Percentiles rank a stretch among this genome's conserved stretches.
phyloP scores from a whole-genome alignment of 2,797 vertebrate genomes.

The Dicrostonyx torquatus region DNA sequence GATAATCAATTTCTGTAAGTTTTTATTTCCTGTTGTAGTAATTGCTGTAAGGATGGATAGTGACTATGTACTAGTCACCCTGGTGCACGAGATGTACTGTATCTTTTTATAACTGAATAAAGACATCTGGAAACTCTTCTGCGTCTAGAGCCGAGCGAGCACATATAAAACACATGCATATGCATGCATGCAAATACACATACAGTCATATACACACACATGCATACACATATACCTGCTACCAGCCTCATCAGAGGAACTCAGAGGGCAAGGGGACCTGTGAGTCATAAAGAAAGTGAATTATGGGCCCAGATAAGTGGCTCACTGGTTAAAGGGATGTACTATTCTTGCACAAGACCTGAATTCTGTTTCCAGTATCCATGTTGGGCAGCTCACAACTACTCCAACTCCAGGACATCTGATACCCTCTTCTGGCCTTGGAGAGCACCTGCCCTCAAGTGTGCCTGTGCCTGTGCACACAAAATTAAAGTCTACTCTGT shows the following conservation, averaged over 20 bases:
- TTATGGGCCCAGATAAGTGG: neutral
- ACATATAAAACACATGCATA: neutral
- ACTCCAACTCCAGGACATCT: neutral
- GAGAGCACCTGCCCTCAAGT: neutral
- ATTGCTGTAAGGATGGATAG: conserved; percentile 48
- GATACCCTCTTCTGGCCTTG: neutral
- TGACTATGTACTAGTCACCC: conserved; percentile 55
- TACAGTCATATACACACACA: neutral
- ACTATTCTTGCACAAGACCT: neutral
- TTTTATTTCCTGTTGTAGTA: conserved; percentile 46
- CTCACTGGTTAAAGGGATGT: neutral
- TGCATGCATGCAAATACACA: neutral
- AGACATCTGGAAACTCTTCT: conserved; percentile 67
- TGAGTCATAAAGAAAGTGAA: neutral
- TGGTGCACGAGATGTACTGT: conserved; percentile 83
- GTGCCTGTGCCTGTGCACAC: neutral
- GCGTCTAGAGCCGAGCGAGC: conserved; percentile 15
- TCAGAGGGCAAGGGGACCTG: neutral
- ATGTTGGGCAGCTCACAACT: neutral
- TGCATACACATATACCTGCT: neutral
- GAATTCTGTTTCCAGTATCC: neutral
- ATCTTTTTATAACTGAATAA: conserved; percentile 83
- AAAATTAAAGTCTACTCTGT: neutral
- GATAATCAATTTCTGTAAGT: conserved; percentile 52
- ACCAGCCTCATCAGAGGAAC: neutral